Evolutionary conservation across 2,888 invertebrate genomes (phyloP).

Genomic region (Zele albiditarsus): DNA sequence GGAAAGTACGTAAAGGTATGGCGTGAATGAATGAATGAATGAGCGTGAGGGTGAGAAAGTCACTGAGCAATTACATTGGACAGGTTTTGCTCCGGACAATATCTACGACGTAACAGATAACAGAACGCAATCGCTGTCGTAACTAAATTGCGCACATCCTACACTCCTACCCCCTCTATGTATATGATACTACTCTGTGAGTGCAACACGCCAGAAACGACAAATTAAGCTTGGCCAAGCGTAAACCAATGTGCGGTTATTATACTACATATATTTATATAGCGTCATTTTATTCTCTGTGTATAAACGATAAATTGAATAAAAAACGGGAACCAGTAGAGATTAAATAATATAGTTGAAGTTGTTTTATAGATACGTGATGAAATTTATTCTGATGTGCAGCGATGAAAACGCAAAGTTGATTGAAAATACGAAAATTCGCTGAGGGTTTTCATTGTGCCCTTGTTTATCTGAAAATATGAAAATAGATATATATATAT

Average conservation of each 20-base stretch:
- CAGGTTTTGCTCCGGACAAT: not conserved
- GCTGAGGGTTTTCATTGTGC: not conserved
- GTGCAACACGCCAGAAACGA: conserved; percentile 24
- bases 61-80: conserved; percentile 24
- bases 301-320: too few species aligned
- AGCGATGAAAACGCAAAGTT: not conserved
- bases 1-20: not conserved
- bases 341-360: too few species aligned
- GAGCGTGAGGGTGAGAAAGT: not conserved
- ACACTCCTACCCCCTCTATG: conserved; percentile 15
- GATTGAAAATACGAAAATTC: not conserved
- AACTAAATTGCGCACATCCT: conserved; percentile 51
- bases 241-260: conserved; percentile 16
- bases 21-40: not conserved
- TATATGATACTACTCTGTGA: not conserved
- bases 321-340: too few species aligned
- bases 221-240: conserved; percentile 37
- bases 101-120: conserved; percentile 47
- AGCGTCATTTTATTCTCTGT: too few species aligned
- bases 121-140: conserved; percentile 46
- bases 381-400: too few species aligned
- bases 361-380: too few species aligned
- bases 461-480: not conserved
- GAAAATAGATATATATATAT: not conserved
- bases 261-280: not conserved